Evolutionary conservation across 1,140 invertebrate species (phyloP), one percentile per base, ranked within the genome.

Genomic region (Magallana gigas): DNA sequence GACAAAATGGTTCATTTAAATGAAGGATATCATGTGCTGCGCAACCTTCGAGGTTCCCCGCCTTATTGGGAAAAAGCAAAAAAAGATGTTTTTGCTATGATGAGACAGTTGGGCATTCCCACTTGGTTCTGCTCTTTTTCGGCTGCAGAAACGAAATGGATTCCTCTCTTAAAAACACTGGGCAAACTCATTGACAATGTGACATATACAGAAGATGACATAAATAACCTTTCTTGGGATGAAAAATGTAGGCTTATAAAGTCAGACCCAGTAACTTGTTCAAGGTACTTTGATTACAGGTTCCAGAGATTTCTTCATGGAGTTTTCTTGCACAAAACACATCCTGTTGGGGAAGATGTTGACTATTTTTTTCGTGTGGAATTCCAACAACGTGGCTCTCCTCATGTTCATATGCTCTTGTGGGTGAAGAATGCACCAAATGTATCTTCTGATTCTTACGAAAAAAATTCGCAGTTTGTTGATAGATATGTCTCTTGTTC

Each of bases 31-130:
- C 83, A 87, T n/a, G 57, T 90, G 7, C 87, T 91, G 5, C 88
- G 88, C 81, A 83, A 59, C 60, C 29, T 91, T 1, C 60, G 90
- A 60, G 87, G 88, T 58, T 89, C 86, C 12, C 91, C 91, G 18
- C 86, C 90, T 29, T 91, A 91, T 83, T 85, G 89, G n/a, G 85
- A 87, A 48, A 23, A 86, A 80, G 85, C 57, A 11, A 91, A 91
- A 62, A 91, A 91, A 87, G 91, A 91, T 84, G 62, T 88, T 23
- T 91, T 89, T 90, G 91, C 88, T 84, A 91, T 91, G 91, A 91
- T 91, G n/a, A 82, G 88, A 57, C 90, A 91, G 82, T n/a, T 91
- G 1, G 90, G 90, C 64, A 14, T 88, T 59, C 85, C 89, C 81
- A 88, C 88, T 76, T 90, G 86, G 85, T 91, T 90, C 64, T 84